These are phyloP conservation scores for Drosophila littoralis DNA, from an alignment of 1,140 invertebrate species.

Conservation along the genomic window DNA sequence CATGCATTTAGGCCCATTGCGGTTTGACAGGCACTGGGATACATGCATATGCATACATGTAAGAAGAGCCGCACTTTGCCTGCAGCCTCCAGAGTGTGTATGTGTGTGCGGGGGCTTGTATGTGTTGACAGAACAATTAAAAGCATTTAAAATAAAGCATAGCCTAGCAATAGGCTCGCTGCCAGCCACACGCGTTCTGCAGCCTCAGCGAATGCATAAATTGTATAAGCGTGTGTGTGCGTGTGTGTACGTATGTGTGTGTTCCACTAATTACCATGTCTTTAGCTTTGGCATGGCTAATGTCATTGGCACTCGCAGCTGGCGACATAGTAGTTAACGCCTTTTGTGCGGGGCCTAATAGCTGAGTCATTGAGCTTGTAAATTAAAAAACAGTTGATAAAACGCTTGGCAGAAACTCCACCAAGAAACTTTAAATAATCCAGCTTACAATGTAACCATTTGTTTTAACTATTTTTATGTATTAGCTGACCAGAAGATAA, in stretches of 20 bases:
- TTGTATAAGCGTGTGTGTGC: constrained; percentile 41
- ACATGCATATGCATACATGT: constrained; percentile 18
- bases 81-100: constrained; percentile 42
- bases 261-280: constrained; percentile 78
- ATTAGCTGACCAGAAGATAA: not conserved
- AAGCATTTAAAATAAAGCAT: constrained; percentile 83
- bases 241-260: constrained; percentile 44
- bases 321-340: constrained; percentile 46
- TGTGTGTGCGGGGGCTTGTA: constrained; percentile 25
- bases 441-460: too few species aligned
- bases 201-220: constrained; percentile 73
- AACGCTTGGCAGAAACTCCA: too few species aligned
- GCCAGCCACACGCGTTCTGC: constrained; percentile 57
- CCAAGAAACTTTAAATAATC: too few species aligned
- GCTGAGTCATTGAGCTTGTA: constrained; percentile 8
- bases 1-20: constrained; percentile 78
- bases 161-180: constrained; percentile 52
- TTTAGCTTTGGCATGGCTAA: constrained; percentile 71
- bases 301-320: constrained; percentile 62
- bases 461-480: too few species aligned
- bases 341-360: constrained; percentile 24
- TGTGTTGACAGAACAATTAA: constrained; percentile 82
- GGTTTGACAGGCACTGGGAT: constrained; percentile 67
- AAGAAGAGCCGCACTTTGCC: constrained; percentile 35
- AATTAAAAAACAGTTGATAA: not conserved